Percentiles rank a stretch among this genome's conserved stretches.
These are phyloP conservation scores for Gallinago undulata DNA, from an alignment of 2,113 vertebrate genomes.

Conservation along the genomic window DNA sequence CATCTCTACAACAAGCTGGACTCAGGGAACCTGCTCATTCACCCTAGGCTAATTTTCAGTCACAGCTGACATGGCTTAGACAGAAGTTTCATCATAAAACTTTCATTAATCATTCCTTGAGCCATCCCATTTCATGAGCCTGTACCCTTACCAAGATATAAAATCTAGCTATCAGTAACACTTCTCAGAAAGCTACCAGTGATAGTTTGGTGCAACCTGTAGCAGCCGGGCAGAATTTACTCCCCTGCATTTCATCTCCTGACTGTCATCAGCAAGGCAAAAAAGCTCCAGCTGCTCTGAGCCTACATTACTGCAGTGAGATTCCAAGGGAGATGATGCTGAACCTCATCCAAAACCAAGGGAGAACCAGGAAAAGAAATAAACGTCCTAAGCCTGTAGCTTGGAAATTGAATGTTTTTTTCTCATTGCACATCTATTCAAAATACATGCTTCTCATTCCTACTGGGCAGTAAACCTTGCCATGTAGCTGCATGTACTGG, in stretches of 20 bases:
- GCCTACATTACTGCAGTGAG: conserved; percentile 14
- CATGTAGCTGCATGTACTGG: neutral
- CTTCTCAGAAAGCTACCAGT: conserved; percentile 3
- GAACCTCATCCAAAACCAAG: conserved; percentile 18
- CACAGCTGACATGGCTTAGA: neutral
- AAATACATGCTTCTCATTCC: neutral
- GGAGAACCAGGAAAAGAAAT: neutral
- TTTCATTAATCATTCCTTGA: neutral
- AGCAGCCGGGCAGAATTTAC: conserved; percentile 9
- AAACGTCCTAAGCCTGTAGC: neutral
- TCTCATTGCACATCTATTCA: neutral
- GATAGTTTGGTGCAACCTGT: neutral
- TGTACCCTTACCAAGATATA: neutral
- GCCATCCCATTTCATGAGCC: neutral
- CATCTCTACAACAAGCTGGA: neutral
- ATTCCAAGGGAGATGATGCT: conserved; percentile 2
- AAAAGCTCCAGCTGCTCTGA: conserved; percentile 37
- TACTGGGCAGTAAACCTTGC: neutral
- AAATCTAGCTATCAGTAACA: conserved; percentile 10
- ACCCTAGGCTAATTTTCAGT: neutral
- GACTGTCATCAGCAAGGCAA: conserved; percentile 22
- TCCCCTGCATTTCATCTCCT: conserved; percentile 38
- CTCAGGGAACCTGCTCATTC: neutral
- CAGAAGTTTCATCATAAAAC: neutral
- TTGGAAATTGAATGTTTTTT: neutral